Conservation (phyloP, 1,140 invertebrate genomes). For the Diachasma alloeum region DNA sequence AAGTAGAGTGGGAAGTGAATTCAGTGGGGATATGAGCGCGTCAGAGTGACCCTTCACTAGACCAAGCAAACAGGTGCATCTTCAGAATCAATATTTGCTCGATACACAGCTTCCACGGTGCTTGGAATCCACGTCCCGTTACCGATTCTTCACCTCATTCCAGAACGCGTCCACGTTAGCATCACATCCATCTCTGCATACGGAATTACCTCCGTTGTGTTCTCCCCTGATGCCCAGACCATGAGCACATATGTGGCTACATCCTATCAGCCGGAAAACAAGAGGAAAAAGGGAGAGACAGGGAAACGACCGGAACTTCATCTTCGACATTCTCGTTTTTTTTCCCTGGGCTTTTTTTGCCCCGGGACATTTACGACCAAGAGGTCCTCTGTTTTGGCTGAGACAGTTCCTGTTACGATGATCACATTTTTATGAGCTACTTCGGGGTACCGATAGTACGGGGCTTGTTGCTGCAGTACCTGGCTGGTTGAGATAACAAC, state of each 20-base stretch:
- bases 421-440: conserved; percentile 6
- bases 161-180: conserved; percentile 25
- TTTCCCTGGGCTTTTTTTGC: neutral
- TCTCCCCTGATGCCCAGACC: neutral
- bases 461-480: neutral
- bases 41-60: neutral
- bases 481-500: neutral
- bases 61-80: conserved; percentile 52
- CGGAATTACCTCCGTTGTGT: neutral
- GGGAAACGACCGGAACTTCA: neutral
- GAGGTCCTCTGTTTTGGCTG: neutral
- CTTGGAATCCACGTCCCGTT: neutral
- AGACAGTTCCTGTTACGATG: neutral
- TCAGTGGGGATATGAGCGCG: neutral
- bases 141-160: conserved; percentile 19
- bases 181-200: conserved; percentile 8
- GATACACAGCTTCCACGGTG: conserved; percentile 39
- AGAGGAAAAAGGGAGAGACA: neutral
- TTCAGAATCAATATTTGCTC: conserved; percentile 58
- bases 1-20: neutral
- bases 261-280: neutral
- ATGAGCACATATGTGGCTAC: neutral
- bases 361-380: neutral
- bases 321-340: neutral
- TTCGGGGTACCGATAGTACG: neutral